Evolutionary conservation across 2,888 invertebrate genomes (phyloP).

Genomic region (Orchesella flavescens): DNA sequence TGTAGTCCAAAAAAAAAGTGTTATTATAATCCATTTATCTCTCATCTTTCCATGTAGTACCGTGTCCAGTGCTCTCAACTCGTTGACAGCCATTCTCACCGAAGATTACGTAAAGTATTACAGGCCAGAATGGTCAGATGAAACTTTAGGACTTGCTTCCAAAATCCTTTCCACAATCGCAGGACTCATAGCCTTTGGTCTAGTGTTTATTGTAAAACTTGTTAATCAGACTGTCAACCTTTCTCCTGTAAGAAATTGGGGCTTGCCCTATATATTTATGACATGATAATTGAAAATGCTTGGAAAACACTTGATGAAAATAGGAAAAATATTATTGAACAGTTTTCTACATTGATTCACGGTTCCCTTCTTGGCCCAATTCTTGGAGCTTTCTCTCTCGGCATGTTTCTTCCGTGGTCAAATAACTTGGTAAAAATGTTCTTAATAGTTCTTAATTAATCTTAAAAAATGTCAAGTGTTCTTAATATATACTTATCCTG

Average conservation of each 20-base stretch:
- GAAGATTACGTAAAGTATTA: conserved; percentile 84
- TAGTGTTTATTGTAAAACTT: conserved; percentile 90
- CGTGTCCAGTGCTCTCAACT: conserved; percentile 94
- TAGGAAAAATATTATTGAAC: no score
- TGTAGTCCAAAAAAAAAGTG: no score
- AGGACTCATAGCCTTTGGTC: conserved; percentile 83
- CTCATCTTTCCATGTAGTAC: conserved; percentile 79
- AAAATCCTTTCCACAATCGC: conserved; percentile 82
- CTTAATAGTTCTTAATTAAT: neutral
- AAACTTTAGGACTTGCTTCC: conserved; percentile 82
- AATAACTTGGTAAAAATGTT: conserved; percentile 44
- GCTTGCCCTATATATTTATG: neutral
- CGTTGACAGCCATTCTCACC: conserved; percentile 90
- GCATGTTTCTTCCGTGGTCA: conserved; percentile 65
- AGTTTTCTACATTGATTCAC: conserved; percentile 66
- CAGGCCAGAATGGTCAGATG: conserved; percentile 51
- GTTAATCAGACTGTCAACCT: conserved; percentile 82
- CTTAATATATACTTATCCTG: no score
- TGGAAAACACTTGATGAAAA: no score
- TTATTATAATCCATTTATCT: conserved; percentile 81
- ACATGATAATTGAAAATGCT: neutral
- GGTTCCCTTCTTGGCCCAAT: conserved; percentile 66
- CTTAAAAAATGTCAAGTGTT: conserved; percentile 1
- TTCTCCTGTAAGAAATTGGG: conserved; percentile 79
- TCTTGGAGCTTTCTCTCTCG: conserved; percentile 59